phyloP scores from a whole-genome alignment of 2,113 vertebrate genomes.

The Solea solea region DNA sequence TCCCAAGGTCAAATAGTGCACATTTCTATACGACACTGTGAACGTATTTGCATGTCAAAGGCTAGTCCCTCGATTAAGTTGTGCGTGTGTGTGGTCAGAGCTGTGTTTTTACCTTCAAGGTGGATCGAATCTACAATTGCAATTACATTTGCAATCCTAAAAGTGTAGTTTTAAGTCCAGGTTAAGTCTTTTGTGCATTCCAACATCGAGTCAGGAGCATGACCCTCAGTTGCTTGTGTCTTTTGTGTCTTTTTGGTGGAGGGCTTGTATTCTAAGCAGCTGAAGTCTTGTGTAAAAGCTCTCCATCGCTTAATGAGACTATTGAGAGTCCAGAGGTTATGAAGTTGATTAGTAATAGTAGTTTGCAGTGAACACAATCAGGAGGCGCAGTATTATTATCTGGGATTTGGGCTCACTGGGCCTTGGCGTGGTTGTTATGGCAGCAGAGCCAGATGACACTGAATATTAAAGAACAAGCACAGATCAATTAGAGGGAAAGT shows the following conservation, averaged over 20 bases:
- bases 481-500: not conserved
- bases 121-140: no score
- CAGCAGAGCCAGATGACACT: constrained; percentile 12
- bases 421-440: constrained; percentile 30
- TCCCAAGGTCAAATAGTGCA: constrained; percentile 16
- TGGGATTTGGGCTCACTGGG: constrained; percentile 28
- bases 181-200: no score
- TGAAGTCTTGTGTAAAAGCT: constrained; percentile 5
- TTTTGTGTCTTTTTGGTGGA: not conserved
- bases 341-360: constrained; percentile 58
- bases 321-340: constrained; percentile 39
- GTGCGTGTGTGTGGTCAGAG: no score
- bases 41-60: constrained; percentile 43
- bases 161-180: no score
- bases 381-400: constrained; percentile 24
- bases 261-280: constrained; percentile 15
- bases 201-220: no score
- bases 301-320: constrained; percentile 34
- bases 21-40: constrained; percentile 8
- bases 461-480: not conserved
- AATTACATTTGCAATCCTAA: no score
- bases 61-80: not conserved
- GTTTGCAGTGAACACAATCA: constrained; percentile 51
- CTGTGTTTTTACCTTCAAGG: no score
- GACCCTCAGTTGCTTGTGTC: not conserved